These are phyloP conservation scores for Cryptosula pallasiana DNA, from an alignment of 2,888 invertebrate genomes.

Conservation along the genomic window DNA sequence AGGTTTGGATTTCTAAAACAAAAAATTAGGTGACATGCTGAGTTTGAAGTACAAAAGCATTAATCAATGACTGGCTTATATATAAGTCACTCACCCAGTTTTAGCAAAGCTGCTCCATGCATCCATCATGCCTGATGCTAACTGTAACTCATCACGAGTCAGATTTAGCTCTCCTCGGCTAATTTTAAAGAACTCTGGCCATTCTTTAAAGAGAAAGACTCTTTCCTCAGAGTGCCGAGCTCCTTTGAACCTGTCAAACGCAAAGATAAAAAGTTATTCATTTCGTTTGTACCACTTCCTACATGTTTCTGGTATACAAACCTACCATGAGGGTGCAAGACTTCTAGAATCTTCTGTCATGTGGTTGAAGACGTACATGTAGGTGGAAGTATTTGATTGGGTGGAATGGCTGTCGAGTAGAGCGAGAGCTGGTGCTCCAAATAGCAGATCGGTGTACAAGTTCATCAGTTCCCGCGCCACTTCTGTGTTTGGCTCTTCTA, in stretches of 20 bases:
- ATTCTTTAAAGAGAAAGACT: not conserved
- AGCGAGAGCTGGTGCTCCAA: not conserved
- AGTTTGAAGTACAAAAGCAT: no score
- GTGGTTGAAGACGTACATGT: slow-evolving; percentile 1
- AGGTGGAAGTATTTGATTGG: not conserved
- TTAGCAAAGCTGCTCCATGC: slow-evolving; percentile 16
- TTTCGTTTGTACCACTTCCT: no score
- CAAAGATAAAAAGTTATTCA: no score
- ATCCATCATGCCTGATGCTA: not conserved
- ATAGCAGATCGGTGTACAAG: not conserved
- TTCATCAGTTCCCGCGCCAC: not conserved
- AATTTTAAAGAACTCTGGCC: not conserved
- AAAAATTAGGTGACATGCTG: no score
- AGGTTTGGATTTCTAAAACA: not conserved
- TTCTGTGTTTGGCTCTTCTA: not conserved
- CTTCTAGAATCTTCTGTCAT: not conserved
- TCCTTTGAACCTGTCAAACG: not conserved
- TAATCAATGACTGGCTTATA: no score
- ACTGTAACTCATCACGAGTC: not conserved
- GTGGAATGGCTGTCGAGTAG: not conserved
- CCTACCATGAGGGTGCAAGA: not conserved
- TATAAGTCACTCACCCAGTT: slow-evolving; percentile 22
- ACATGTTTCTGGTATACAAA: no score
- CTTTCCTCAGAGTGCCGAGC: slow-evolving; percentile 1
- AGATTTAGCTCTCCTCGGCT: not conserved